These are phyloP conservation scores for Anarsia innoxiella DNA, from an alignment of 2,888 invertebrate genomes.

Conservation along the genomic window DNA sequence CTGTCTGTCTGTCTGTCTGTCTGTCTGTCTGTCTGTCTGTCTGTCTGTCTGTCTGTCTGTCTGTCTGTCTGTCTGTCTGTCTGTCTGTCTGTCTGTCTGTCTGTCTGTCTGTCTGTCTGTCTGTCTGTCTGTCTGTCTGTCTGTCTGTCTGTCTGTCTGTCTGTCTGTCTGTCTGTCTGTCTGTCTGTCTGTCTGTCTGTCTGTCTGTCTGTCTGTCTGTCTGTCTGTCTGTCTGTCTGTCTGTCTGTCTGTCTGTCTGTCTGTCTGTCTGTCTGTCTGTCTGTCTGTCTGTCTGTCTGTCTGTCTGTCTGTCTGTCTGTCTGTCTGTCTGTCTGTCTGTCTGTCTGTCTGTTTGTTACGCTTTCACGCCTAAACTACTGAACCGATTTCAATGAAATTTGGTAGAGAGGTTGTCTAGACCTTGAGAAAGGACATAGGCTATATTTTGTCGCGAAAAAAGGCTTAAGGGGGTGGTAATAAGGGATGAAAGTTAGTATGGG, in stretches of 20 bases:
- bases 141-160: constrained; percentile 3
- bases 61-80: constrained; percentile 4
- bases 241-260: constrained; percentile 1
- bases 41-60: constrained; percentile 3
- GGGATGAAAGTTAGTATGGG: too few species aligned
- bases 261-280: constrained; percentile 1
- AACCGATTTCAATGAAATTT: too few species aligned
- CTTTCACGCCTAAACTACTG: too few species aligned
- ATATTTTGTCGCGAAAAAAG: too few species aligned
- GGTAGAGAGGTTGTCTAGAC: too few species aligned
- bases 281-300: constrained; percentile 1
- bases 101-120: constrained; percentile 3
- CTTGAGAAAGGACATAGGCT: too few species aligned
- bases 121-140: constrained; percentile 4
- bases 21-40: constrained; percentile 5
- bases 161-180: constrained; percentile 1
- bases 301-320: constrained; percentile 1
- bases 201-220: constrained; percentile 1
- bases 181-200: not conserved
- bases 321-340: constrained; percentile 7
- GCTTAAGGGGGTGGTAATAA: too few species aligned
- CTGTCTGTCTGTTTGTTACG: constrained; percentile 5
- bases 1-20: constrained; percentile 2
- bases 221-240: constrained; percentile 1
- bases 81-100: constrained; percentile 4